Percentiles rank a stretch among this genome's conserved stretches.
Conservation (phyloP, 2,888 invertebrate genomes). For the Chrysina gloriosa region DNA sequence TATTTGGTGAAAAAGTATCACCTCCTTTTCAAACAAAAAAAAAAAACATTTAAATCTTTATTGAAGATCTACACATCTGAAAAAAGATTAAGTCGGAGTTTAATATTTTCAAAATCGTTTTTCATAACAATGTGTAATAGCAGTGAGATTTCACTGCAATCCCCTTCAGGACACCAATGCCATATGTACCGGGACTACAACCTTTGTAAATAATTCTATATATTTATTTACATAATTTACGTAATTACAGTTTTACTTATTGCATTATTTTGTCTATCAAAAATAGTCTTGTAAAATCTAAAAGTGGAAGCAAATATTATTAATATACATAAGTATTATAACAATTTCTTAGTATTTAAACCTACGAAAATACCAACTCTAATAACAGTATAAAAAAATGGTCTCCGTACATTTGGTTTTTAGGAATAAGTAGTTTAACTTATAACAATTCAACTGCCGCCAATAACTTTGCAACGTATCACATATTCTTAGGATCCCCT, state of each 20-base stretch:
- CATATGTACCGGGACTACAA: constrained; percentile 5
- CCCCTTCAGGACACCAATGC: too few species aligned
- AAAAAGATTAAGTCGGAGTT: too few species aligned
- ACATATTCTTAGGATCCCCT: constrained; percentile 61
- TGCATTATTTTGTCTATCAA: constrained; percentile 41
- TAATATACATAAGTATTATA: constrained; percentile 30
- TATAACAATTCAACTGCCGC: constrained; percentile 6
- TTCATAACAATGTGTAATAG: too few species aligned
- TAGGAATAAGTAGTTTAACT: constrained; percentile 26
- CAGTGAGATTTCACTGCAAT: too few species aligned
- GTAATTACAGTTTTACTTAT: constrained; percentile 32
- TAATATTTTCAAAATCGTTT: too few species aligned
- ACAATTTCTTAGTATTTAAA: constrained; percentile 28
- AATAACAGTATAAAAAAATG: constrained; percentile 42
- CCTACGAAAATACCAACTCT: constrained; percentile 39
- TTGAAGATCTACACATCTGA: too few species aligned
- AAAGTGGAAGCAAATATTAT: constrained; percentile 43
- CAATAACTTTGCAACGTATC: neutral
- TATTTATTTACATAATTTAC: constrained; percentile 26
- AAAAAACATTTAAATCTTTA: too few species aligned
- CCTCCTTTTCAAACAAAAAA: too few species aligned
- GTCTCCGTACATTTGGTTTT: constrained; percentile 36
- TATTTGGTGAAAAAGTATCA: too few species aligned
- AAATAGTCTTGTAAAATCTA: constrained; percentile 45
- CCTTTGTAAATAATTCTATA: constrained; percentile 21